Evolutionary conservation across 2,888 invertebrate genomes (phyloP), one percentile per base, ranked within the genome.

Genomic region (Periphyllus acericola): DNA sequence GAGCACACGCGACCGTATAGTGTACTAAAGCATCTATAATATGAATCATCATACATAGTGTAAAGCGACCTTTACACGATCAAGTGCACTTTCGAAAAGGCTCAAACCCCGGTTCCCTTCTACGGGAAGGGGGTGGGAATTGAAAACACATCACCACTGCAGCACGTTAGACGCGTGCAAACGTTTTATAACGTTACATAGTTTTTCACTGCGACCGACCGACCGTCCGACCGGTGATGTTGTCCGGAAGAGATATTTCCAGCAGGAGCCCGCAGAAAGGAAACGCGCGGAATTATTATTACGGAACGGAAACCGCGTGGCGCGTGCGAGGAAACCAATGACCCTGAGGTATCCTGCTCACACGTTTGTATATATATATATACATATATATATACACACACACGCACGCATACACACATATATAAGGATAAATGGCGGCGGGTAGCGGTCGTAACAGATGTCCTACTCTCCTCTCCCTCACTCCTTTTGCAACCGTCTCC

Each of bases 251-350:
- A 55, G 68, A 29, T 36, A 81, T 68, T 81, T 81, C 40, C 80
- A n/a, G 40, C 66, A 3, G 46, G 46, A 8, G 71, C 29, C 25
- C 32, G 36, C 60, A 17, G 66, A 76, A 52, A 52, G 68, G 78
- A 68, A 66, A 83, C 25, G 14, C 29, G 36, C n/a, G 83, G 72
- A 83, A 72, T 75, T 83, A 75, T 60, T 36, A 66, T 75, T 21
- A 21, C 75, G 60, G 29, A 83, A 75, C 83, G 83, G 83, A 83
- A 83, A 83, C 83, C 75, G 60, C 34, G 72, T 55, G 55, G 72
- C 85, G 66, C 84, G 76, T 84, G 76, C 84, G n/a, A 75, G 84
- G 40, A 66, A 84, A 84, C 84, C 83, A 60, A 76, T 60, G 83
- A 84, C 75, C 75, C 83, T 40, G 74, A 74, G 83, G 60, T 82